Evolutionary conservation across 2,113 vertebrate species (phyloP).

Genomic region (Prunella fulvescens): DNA sequence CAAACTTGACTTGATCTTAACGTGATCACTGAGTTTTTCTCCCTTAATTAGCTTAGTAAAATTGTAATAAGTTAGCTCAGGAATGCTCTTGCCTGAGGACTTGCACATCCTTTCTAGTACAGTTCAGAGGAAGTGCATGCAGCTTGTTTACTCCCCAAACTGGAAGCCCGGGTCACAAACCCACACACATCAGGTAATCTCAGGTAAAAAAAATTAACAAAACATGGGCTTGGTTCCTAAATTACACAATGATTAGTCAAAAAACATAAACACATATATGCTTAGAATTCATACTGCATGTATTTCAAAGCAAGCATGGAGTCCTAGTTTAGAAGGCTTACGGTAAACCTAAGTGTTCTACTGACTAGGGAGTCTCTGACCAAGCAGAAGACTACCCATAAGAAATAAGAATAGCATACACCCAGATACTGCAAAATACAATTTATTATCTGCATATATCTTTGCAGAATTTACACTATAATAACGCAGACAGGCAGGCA

Average conservation of each 20-base stretch:
- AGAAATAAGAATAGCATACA: neutral
- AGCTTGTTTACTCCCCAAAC: neutral
- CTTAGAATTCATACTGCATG: neutral
- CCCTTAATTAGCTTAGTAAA: neutral
- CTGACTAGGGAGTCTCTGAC: neutral
- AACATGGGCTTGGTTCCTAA: neutral
- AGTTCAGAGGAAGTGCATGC: neutral
- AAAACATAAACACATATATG: neutral
- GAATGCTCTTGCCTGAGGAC: slow-evolving; percentile 19
- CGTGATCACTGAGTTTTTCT: neutral
- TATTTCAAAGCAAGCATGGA: neutral
- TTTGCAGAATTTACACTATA: neutral
- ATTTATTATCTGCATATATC: neutral
- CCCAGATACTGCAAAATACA: neutral
- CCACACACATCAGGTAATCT: neutral
- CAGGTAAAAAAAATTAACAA: slow-evolving; percentile 20
- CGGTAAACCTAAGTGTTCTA: neutral
- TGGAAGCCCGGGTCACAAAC: neutral
- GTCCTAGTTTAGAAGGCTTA: neutral
- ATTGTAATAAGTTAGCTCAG: neutral
- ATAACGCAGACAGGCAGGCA: neutral
- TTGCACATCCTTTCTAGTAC: neutral
- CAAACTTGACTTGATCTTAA: neutral
- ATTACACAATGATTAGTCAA: neutral
- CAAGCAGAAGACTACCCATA: neutral